Conservation (phyloP, 2,888 invertebrate species). For the Pandemis heparana region DNA sequence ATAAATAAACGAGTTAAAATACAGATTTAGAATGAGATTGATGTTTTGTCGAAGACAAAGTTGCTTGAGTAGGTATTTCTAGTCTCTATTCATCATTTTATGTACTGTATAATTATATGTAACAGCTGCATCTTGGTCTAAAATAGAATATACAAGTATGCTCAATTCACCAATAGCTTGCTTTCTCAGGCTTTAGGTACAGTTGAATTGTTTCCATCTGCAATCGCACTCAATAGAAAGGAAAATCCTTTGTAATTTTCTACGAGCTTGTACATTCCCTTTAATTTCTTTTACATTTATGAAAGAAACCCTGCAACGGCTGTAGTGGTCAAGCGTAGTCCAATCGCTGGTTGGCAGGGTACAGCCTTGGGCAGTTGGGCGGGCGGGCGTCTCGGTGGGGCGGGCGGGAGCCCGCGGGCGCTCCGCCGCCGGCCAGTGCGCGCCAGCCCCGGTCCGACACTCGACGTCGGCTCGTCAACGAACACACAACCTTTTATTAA, state of each 20-base stretch:
- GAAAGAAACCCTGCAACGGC: neutral
- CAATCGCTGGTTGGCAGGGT: constrained; percentile 59
- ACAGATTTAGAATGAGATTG: too few relatives aligned
- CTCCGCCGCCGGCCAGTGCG: constrained; percentile 74
- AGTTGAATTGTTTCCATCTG: neutral
- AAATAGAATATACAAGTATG: too few relatives aligned
- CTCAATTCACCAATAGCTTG: too few relatives aligned
- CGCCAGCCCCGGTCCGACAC: constrained; percentile 84
- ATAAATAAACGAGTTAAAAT: too few relatives aligned
- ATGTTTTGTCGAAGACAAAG: too few relatives aligned
- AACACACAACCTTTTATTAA: constrained; percentile 75
- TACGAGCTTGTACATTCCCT: neutral
- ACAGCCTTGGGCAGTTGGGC: constrained; percentile 56
- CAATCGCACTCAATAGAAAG: neutral
- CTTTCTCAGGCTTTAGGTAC: too few relatives aligned
- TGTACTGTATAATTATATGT: too few relatives aligned
- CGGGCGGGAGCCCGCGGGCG: constrained; percentile 44
- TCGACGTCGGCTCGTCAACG: constrained; percentile 86
- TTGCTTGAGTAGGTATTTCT: too few relatives aligned
- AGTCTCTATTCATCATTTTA: too few relatives aligned
- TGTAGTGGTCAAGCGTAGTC: constrained; percentile 28
- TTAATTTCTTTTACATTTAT: neutral
- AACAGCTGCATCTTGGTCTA: too few relatives aligned
- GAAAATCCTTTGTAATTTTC: too few relatives aligned
- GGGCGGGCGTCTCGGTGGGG: constrained; percentile 50